Evolutionary conservation across 2,113 vertebrate genomes (phyloP).

Genomic region (Mirounga angustirostris): DNA sequence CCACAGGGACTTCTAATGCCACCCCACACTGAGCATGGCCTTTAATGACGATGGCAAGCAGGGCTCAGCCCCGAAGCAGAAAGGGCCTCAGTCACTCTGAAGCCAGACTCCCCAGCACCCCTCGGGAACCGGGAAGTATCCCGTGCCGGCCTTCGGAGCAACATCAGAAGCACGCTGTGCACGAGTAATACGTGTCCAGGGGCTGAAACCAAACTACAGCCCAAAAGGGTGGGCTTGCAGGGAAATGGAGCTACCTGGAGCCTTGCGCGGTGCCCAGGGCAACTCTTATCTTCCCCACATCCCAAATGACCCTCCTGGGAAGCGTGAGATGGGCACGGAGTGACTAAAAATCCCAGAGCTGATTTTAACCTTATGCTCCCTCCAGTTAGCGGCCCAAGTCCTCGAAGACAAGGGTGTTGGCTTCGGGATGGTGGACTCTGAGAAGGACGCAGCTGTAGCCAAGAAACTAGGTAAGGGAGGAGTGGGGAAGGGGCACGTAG

Average conservation of each 20-base stretch:
- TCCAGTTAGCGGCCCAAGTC: constrained; percentile 95
- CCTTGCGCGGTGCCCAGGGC: background rate
- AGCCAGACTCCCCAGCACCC: background rate
- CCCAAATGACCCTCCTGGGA: background rate
- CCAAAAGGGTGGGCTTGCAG: background rate
- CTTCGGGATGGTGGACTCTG: constrained; percentile 93
- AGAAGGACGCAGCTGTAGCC: constrained; percentile 91
- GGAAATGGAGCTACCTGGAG: background rate
- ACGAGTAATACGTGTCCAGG: background rate
- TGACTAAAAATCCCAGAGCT: background rate
- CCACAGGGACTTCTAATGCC: background rate
- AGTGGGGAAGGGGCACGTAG: fast-evolving
- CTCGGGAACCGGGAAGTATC: background rate
- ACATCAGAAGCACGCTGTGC: too few species aligned
- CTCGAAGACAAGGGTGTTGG: constrained; percentile 95
- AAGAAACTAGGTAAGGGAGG: constrained; percentile 92
- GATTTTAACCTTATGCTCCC: constrained; percentile 50
- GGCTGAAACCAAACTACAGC: background rate
- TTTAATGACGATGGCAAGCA: background rate
- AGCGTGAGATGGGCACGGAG: background rate
- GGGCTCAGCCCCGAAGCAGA: background rate
- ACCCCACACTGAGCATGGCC: background rate
- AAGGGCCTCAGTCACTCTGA: background rate
- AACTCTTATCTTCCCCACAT: background rate
- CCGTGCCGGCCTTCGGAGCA: background rate